Evolutionary conservation across 2,888 invertebrate genomes (phyloP).

Genomic region (Torymus tubicola): DNA sequence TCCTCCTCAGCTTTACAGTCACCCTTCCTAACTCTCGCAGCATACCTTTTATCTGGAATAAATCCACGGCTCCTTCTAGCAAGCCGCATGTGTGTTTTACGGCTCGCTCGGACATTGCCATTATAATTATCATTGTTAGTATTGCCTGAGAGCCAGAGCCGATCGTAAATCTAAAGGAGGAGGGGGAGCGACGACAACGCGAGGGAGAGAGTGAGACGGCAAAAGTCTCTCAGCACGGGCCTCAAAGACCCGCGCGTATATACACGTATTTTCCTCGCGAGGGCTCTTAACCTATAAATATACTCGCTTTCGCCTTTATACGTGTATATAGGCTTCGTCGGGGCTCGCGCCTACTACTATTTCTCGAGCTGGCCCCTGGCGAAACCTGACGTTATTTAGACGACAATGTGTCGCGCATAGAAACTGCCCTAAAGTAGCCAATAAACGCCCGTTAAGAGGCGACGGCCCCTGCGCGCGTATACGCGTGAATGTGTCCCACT

Average conservation of each 20-base stretch:
- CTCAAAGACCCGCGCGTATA: slow-evolving; percentile 15
- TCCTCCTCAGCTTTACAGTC: neutral
- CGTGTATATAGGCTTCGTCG: slow-evolving; percentile 1
- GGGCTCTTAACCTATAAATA: slow-evolving; percentile 51
- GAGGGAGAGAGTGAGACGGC: neutral
- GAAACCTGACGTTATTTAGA: slow-evolving; percentile 72
- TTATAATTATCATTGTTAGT: slow-evolving; percentile 49
- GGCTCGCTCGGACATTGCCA: slow-evolving; percentile 34
- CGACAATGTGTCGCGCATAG: slow-evolving; percentile 77
- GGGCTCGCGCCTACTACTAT: slow-evolving; percentile 55
- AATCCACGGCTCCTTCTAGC: neutral
- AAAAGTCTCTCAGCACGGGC: neutral
- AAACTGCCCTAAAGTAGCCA: slow-evolving; percentile 77
- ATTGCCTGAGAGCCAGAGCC: slow-evolving; percentile 7
- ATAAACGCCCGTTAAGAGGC: slow-evolving; percentile 74
- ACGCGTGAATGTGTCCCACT: neutral
- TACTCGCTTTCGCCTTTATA: slow-evolving; percentile 24
- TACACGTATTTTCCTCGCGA: slow-evolving; percentile 33
- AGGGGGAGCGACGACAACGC: neutral
- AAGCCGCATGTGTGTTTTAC: slow-evolving; percentile 18
- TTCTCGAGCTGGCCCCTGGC: neutral
- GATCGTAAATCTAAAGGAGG: slow-evolving; percentile 40
- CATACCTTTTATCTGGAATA: slow-evolving; percentile 11
- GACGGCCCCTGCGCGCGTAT: neutral
- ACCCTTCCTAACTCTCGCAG: neutral